Evolutionary conservation across 2,113 vertebrate species (phyloP).

Genomic region (Promerops cafer): DNA sequence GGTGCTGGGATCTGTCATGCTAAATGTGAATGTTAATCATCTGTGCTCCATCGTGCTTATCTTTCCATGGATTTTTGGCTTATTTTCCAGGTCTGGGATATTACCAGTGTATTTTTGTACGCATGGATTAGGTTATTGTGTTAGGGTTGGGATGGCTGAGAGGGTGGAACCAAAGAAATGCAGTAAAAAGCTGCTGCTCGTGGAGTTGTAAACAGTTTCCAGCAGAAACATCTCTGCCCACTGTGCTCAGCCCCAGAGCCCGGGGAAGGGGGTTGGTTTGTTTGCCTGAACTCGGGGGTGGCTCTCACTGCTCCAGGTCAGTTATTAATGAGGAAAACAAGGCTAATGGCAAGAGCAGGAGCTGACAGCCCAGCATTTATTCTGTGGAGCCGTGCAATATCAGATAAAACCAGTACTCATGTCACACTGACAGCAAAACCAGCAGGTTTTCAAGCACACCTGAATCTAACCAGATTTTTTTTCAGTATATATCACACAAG

Average conservation of each 20-base stretch:
- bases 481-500: not conserved
- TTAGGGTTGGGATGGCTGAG: not conserved
- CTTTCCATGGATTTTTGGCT: not conserved
- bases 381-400: not conserved
- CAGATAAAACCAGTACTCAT: not conserved
- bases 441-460: not conserved
- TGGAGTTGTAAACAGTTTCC: not conserved
- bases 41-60: not conserved
- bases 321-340: conserved; percentile 3
- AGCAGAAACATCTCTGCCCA: not conserved
- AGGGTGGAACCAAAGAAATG: not conserved
- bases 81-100: not conserved
- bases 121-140: not conserved
- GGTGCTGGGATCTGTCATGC: not conserved
- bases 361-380: not conserved
- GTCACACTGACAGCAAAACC: not conserved
- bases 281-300: not conserved
- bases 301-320: not conserved
- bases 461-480: not conserved
- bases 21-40: not conserved
- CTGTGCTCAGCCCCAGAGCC: not conserved
- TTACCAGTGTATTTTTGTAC: not conserved
- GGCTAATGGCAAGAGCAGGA: not conserved
- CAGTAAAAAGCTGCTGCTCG: not conserved
- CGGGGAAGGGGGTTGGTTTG: not conserved